These are phyloP conservation scores for Helogale parvula DNA, from an alignment of 2,113 vertebrate genomes.

Conservation along the genomic window DNA sequence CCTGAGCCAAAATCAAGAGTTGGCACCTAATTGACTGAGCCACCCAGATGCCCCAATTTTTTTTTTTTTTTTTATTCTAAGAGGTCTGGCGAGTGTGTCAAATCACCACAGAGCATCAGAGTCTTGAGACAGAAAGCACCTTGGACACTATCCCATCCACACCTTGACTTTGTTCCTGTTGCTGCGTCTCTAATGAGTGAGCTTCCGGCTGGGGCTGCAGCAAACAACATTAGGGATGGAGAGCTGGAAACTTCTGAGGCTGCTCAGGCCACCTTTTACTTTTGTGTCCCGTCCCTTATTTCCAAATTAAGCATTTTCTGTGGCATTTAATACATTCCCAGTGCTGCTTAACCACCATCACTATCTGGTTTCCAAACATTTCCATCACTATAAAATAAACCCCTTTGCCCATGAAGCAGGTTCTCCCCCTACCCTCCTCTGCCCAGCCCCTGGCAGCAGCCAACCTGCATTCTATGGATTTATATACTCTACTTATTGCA, in stretches of 20 bases:
- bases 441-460: background rate
- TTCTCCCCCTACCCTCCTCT: background rate
- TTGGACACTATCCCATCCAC: background rate
- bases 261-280: too few relatives aligned
- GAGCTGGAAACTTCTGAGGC: background rate
- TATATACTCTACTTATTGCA: background rate
- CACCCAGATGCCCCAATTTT: background rate
- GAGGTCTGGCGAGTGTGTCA: background rate
- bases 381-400: background rate
- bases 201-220: rapidly evolving
- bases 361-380: background rate
- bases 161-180: background rate
- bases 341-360: too few relatives aligned
- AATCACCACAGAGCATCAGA: too few relatives aligned
- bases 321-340: background rate
- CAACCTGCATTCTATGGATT: background rate
- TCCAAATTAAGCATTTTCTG: background rate
- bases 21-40: too few relatives aligned
- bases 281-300: background rate
- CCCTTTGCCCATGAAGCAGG: background rate
- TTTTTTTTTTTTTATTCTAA: background rate
- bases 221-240: background rate
- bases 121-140: background rate
- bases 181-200: background rate
- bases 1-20: too few relatives aligned